Percentiles rank a stretch among this genome's conserved stretches.
These are phyloP conservation scores for Lithobates sylvaticus DNA, from an alignment of 2,797 vertebrate species.

Conservation along the genomic window DNA sequence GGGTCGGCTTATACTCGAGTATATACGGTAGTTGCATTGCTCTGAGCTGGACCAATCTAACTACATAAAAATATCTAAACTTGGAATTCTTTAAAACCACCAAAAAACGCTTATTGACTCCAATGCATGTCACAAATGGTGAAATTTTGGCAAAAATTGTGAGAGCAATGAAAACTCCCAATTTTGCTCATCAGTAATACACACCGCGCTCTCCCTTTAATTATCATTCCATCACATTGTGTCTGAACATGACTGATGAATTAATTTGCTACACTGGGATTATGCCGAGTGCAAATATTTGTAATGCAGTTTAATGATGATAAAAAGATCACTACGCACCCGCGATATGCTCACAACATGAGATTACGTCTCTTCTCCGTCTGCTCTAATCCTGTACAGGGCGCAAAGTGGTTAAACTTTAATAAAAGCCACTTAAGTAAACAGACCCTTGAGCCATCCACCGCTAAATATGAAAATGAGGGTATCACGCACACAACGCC, in stretches of 20 bases:
- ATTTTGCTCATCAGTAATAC: background rate
- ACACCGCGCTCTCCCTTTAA: background rate
- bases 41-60: too few species aligned
- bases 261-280: slow-evolving; percentile 17
- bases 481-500: background rate
- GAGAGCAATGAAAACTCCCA: too few species aligned
- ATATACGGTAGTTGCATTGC: too few species aligned
- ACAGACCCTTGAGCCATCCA: slow-evolving; percentile 42
- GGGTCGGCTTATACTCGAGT: too few species aligned
- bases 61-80: too few species aligned
- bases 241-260: slow-evolving; percentile 1
- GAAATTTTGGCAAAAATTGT: background rate
- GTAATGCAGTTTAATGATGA: slow-evolving; percentile 17
- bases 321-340: background rate
- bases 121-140: too few species aligned
- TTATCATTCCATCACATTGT: background rate
- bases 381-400: background rate
- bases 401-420: slow-evolving; percentile 15
- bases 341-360: background rate
- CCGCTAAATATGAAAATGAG: slow-evolving; percentile 56
- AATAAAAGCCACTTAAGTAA: slow-evolving; percentile 25
- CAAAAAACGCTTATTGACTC: too few species aligned
- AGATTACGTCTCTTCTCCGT: background rate
- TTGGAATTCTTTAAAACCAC: too few species aligned
- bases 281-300: slow-evolving; percentile 15